A percentile compares a stretch with the other conserved stretches of the same genome.
Evolutionary conservation across 2,797 vertebrate genomes (phyloP).

Genomic region (Atherinosoma microstoma): DNA sequence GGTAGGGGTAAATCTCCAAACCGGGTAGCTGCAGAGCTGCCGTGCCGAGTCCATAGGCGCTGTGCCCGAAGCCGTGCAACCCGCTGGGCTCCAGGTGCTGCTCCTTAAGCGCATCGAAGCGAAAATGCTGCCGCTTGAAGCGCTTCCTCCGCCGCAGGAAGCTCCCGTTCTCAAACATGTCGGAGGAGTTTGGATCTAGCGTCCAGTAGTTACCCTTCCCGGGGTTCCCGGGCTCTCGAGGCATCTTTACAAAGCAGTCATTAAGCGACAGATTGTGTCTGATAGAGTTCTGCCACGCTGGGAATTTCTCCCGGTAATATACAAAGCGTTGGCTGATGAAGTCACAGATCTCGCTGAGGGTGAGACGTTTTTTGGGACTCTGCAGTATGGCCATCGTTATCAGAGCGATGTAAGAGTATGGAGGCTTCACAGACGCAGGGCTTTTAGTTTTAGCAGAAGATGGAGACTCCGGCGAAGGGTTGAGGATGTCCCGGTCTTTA

Average conservation of each 20-base stretch:
- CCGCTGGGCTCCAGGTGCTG: constrained; percentile 74
- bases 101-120: constrained; percentile 79
- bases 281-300: constrained; percentile 91
- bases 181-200: constrained; percentile 90
- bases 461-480: constrained; percentile 34
- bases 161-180: constrained; percentile 93
- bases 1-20: constrained; percentile 81
- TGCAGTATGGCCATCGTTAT: constrained; percentile 93
- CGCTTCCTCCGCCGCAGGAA: constrained; percentile 90
- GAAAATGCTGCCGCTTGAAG: constrained; percentile 87
- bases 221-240: constrained; percentile 89
- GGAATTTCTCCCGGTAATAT: constrained; percentile 90
- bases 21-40: constrained; percentile 79
- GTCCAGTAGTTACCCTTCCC: constrained; percentile 93
- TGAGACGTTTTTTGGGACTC: constrained; percentile 89
- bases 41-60: constrained; percentile 74
- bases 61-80: constrained; percentile 72
- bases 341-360: constrained; percentile 92
- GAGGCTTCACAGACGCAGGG: constrained; percentile 85
- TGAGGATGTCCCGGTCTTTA: constrained; percentile 50
- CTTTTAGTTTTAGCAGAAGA: constrained; percentile 69
- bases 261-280: constrained; percentile 88
- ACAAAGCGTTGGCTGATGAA: constrained; percentile 91
- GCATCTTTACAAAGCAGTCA: constrained; percentile 88
- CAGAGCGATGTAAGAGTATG: constrained; percentile 91